These are phyloP conservation scores for Pammene fasciana DNA, from an alignment of 2,888 invertebrate genomes.

Conservation along the genomic window DNA sequence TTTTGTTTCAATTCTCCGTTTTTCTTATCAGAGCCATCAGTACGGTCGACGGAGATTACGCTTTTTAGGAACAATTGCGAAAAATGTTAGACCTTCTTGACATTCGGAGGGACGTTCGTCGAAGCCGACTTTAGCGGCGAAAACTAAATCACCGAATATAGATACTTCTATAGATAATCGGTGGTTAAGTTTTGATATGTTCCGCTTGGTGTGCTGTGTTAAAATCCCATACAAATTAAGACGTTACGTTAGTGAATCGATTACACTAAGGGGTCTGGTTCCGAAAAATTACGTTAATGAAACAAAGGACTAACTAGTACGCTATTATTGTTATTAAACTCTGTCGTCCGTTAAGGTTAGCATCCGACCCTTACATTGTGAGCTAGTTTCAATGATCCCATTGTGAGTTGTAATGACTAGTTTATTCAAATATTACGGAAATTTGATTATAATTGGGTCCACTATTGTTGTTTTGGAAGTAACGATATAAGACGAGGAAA, in stretches of 20 bases:
- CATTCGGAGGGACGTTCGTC: neutral
- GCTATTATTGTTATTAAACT: conserved; percentile 31
- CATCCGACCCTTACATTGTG: conserved; percentile 48
- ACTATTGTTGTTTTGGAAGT: conserved; percentile 52
- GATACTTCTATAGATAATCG: too few relatives aligned
- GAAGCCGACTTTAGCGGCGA: neutral
- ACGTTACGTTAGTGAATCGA: too few relatives aligned
- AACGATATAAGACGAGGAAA: conserved; percentile 11
- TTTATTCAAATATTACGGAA: conserved; percentile 66
- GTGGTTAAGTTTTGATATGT: too few relatives aligned
- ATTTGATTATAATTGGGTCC: conserved; percentile 75
- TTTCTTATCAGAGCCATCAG: conserved; percentile 33
- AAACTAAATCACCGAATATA: too few relatives aligned
- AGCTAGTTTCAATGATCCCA: conserved; percentile 49
- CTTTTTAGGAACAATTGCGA: conserved; percentile 29
- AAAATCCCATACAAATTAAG: too few relatives aligned
- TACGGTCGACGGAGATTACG: conserved; percentile 20
- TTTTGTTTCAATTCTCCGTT: conserved; percentile 40
- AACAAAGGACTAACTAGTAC: neutral
- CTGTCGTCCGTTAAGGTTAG: conserved; percentile 48
- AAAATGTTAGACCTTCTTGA: conserved; percentile 6
- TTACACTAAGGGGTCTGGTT: too few relatives aligned
- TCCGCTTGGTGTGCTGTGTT: too few relatives aligned
- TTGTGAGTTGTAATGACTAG: conserved; percentile 66
- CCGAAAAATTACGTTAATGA: neutral